A percentile compares a stretch with the other conserved stretches of the same genome.
These are phyloP conservation scores for Sesamia inferens DNA, from an alignment of 2,888 invertebrate species.

Conservation along the genomic window DNA sequence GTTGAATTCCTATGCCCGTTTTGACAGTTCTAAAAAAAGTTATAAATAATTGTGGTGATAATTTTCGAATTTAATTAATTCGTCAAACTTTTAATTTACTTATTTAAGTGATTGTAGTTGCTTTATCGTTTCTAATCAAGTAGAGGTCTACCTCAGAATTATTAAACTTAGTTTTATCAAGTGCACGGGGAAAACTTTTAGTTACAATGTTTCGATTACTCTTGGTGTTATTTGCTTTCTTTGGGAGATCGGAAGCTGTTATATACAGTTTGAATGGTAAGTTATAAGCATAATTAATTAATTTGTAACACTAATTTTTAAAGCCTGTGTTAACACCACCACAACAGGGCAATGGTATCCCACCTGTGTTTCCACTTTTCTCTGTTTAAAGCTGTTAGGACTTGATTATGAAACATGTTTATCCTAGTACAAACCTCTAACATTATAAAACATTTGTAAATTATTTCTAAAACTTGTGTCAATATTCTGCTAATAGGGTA, in stretches of 20 bases:
- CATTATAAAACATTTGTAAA: too few relatives aligned
- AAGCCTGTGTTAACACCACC: too few relatives aligned
- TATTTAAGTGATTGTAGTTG: background rate
- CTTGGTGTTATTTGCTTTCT: conserved; percentile 32
- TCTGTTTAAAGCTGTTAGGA: too few relatives aligned
- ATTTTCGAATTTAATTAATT: background rate
- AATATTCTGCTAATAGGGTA: too few relatives aligned
- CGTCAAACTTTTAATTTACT: background rate
- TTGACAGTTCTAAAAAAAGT: conserved; percentile 5
- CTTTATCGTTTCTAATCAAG: background rate
- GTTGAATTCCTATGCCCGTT: background rate
- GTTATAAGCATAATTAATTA: conserved; percentile 23
- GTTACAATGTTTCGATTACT: conserved; percentile 44
- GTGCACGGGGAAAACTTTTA: background rate
- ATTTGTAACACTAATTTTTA: background rate
- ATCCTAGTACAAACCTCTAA: too few relatives aligned
- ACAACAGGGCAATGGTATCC: too few relatives aligned
- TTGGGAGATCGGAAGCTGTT: conserved; percentile 52
- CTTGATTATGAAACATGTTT: too few relatives aligned
- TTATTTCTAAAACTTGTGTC: too few relatives aligned
- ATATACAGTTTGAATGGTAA: conserved; percentile 65
- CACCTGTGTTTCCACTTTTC: too few relatives aligned
- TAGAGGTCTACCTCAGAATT: background rate
- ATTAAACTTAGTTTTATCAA: background rate
- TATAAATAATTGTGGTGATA: background rate